Base-by-base conservation (phyloP, 2,888 invertebrate species). In the Caenorhabditis virilis region DNA sequence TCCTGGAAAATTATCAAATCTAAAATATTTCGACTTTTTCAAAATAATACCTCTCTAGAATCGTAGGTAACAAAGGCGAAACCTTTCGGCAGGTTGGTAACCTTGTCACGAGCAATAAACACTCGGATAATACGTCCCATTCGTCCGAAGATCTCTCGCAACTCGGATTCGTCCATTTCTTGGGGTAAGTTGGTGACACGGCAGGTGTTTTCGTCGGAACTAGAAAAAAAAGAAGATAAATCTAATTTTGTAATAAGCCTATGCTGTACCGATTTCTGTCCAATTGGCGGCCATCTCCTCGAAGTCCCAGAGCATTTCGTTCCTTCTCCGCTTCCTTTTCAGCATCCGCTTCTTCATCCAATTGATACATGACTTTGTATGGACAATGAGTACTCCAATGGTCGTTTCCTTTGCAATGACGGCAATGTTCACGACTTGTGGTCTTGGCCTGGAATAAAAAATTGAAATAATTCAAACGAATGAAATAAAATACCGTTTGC, bases 371-470 rank as follows among this genome's bases (percentile, higher is more conserved):
- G 80, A 95, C 93, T 86, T 94, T 95, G 88, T 92, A 97, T 0
- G 98, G 98, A 88, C 98, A 98, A 83, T 92, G 91, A 38, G 93
- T 90, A 33, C 95, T 95, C 95, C 95, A 98, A 88, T 98, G 98
- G 83, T 95, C 95, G 39, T 82, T 78, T 52, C 76, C 76, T 66
- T 82, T 83, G 63, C 82, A 81, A 61, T 76, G 72, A 58, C 83
- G 82, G 61, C 82, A 80, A 60, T 80, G 80, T 57, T 73, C 75
- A 30, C 75, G 67, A 39, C 60, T 65, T 2, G 71, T 67, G 11
- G 73, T 47, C 59, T 75, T 75, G 18, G 69, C 65, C 71, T 72
- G 25, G n/a, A 45, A 39, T 39, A 6, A 45, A 25, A 3, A 6
- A 18, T 25, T 23, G n/a, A 15, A 11, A 11, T 39, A 11, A 7